phyloP scores from a whole-genome alignment of 2,888 invertebrate genomes.

The Agonopterix heracliana region DNA sequence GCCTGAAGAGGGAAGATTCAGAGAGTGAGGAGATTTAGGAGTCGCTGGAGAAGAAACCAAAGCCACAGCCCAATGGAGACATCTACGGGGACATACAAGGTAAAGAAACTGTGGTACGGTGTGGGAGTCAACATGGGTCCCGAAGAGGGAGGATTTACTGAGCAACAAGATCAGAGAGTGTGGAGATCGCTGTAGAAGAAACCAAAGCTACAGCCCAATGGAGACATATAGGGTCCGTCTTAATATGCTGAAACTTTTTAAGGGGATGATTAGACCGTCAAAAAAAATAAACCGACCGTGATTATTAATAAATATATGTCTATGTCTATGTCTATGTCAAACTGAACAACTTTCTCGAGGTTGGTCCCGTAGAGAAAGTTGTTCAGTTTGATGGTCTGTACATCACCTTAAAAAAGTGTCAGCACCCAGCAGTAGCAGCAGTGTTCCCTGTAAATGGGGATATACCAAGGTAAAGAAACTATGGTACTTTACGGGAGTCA shows the following conservation, averaged over 20 bases:
- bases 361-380: too few species aligned
- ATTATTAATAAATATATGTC: too few species aligned
- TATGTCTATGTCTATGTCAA: too few species aligned
- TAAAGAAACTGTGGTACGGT: slow-evolving; percentile 59
- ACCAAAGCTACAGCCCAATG: slow-evolving; percentile 45
- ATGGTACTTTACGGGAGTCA: slow-evolving; percentile 67
- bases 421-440: too few species aligned
- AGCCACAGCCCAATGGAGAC: slow-evolving; percentile 50
- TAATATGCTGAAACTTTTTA: too few species aligned
- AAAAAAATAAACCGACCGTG: too few species aligned
- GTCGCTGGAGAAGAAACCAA: slow-evolving; percentile 44
- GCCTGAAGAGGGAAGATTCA: slow-evolving; percentile 37
- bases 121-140: slow-evolving; percentile 55
- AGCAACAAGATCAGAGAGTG: slow-evolving; percentile 50
- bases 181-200: slow-evolving; percentile 47
- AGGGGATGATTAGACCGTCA: too few species aligned
- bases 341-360: too few species aligned
- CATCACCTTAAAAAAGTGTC: too few species aligned
- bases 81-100: slow-evolving; percentile 38
- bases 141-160: slow-evolving; percentile 36
- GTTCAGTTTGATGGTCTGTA: too few species aligned
- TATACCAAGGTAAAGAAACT: background rate
- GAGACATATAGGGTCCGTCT: too few species aligned
- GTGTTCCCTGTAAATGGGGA: too few species aligned
- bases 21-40: slow-evolving; percentile 42